Evolutionary conservation across 2,888 invertebrate species (phyloP), one percentile per base, ranked within the genome.

Genomic region (Sinohyriopsis cumingii): DNA sequence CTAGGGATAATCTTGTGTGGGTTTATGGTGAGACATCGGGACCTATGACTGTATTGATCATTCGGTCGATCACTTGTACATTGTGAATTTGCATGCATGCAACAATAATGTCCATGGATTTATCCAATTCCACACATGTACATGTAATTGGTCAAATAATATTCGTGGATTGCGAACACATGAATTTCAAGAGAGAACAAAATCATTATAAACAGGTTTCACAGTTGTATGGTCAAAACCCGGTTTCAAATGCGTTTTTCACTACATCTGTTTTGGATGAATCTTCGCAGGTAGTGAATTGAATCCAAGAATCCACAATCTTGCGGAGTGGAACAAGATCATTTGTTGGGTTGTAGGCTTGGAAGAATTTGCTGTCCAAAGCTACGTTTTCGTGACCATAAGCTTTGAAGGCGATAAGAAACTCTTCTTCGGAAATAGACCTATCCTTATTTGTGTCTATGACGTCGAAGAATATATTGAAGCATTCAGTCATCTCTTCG

Each of bases 381-480:
- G 71, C 76, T 45, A 79, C 78, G 55, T 82, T 80, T 61, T 80
- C 81, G 54, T 82, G 81, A 64, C 80, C 81, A 55, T 79, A 80
- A 12, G 81, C 81, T 65, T 76, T 75, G 64, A 80, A 82, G 28
- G 81, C 81, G 25, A 76, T 77, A 19, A 80, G 72, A 55, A 82
- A 82, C 61, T 82, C 81, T 6, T 79, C 75, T 53, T 77, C 72
- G 55, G 78, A 77, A 55, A 82, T 82, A 12, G 77, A 77, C 59
- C 78, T 71, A 61, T 82, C 81, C 59, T 80, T 72, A 66, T 82
- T 80, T 22, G 81, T 80, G 53, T 82, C 81, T 45, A 82, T 82
- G 12, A 82, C 81, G 63, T 80, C 77, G 57, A 82, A 80, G 33
- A 82, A 71, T 22, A 22, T 62, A 24, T 78, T 65, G 60, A 82